Percentiles rank a stretch among this genome's conserved stretches.
These are phyloP conservation scores for Aurelia coerulea DNA, from an alignment of 30 jellyfish, hydroid and myxozoan genomes.

Conservation along the genomic window DNA sequence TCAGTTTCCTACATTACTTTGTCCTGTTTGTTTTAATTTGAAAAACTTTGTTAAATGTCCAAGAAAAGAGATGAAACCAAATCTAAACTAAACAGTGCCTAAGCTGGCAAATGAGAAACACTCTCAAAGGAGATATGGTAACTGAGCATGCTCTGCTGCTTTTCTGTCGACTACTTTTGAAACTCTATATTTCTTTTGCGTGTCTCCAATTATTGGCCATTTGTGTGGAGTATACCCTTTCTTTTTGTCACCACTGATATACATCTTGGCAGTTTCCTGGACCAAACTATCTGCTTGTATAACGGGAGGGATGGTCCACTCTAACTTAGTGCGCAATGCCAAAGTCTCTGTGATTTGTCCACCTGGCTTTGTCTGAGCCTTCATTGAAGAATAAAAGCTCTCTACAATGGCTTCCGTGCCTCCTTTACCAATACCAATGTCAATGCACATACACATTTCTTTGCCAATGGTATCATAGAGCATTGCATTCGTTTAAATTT, in stretches of 20 bases:
- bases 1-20: too few species aligned
- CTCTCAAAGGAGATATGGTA: too few species aligned
- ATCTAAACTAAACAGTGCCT: too few species aligned
- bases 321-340: conserved; percentile 30
- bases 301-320: conserved; percentile 35
- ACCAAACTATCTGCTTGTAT: conserved; percentile 18
- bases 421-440: conserved; percentile 3
- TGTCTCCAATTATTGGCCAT: conserved; percentile 42
- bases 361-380: conserved; percentile 16
- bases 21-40: too few species aligned
- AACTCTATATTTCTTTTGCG: background rate
- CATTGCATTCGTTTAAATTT: background rate
- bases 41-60: too few species aligned
- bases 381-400: conserved; percentile 30
- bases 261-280: conserved; percentile 6
- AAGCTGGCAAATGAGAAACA: too few species aligned
- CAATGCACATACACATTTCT: conserved; percentile 32
- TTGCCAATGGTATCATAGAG: conserved; percentile 8
- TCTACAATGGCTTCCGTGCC: conserved; percentile 23
- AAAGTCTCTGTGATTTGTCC: conserved; percentile 5
- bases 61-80: too few species aligned
- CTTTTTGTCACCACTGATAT: conserved; percentile 8
- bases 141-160: too few species aligned
- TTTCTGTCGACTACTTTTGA: conserved; percentile 35
- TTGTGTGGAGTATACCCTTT: background rate